A percentile compares a stretch with the other conserved stretches of the same genome.
Evolutionary conservation across 2,797 vertebrate species (phyloP).

Genomic region (Cyclura pinguis): DNA sequence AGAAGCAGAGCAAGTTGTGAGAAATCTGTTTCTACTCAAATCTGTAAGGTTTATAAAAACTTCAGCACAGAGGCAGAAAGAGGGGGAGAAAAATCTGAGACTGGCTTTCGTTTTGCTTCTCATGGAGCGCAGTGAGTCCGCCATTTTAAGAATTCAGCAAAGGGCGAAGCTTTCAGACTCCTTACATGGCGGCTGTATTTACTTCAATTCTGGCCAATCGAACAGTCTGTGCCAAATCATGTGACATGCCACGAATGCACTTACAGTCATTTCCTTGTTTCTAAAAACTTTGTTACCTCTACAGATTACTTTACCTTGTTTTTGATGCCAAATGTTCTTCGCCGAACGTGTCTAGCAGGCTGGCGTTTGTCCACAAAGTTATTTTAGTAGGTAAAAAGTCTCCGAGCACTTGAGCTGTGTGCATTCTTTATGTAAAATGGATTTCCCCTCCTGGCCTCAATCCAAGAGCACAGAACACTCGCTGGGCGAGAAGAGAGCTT

Average conservation of each 20-base stretch:
- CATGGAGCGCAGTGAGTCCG: slow-evolving; percentile 80
- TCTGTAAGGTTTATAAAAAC: slow-evolving; percentile 82
- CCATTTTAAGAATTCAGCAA: slow-evolving; percentile 89
- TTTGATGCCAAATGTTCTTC: slow-evolving; percentile 78
- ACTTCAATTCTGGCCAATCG: slow-evolving; percentile 86
- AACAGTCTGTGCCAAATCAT: slow-evolving; percentile 83
- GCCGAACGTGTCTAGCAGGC: slow-evolving; percentile 78
- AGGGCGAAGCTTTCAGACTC: slow-evolving; percentile 85
- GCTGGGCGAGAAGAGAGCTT: slow-evolving; percentile 84
- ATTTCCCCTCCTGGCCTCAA: slow-evolving; percentile 91
- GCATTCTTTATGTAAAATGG: slow-evolving; percentile 94
- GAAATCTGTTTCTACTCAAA: slow-evolving; percentile 92
- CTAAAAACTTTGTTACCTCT: slow-evolving; percentile 79
- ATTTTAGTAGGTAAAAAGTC: slow-evolving; percentile 88
- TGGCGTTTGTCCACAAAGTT: slow-evolving; percentile 84
- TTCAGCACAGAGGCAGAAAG: slow-evolving; percentile 61
- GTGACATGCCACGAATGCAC: slow-evolving; percentile 90
- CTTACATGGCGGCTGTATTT: slow-evolving; percentile 92
- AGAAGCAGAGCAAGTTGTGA: slow-evolving; percentile 83
- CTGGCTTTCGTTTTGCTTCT: slow-evolving; percentile 74
- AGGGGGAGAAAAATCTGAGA: slow-evolving; percentile 42
- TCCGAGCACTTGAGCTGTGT: slow-evolving; percentile 83
- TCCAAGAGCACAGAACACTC: slow-evolving; percentile 84
- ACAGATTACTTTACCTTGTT: slow-evolving; percentile 75
- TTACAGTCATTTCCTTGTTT: slow-evolving; percentile 83